These are phyloP conservation scores for Hypolimnas misippus DNA, from an alignment of 2,888 invertebrate genomes.

Conservation along the genomic window DNA sequence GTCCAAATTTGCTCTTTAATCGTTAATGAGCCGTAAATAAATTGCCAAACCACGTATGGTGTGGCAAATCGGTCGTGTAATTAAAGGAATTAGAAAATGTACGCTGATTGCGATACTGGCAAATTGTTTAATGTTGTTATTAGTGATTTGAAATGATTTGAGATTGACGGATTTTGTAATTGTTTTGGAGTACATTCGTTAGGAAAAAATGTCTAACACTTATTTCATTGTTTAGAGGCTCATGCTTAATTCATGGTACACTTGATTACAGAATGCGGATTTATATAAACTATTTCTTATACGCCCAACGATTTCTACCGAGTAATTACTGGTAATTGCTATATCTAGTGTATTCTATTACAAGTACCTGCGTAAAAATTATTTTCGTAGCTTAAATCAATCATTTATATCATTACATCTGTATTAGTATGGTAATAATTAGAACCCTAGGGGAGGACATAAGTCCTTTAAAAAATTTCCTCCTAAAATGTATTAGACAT, in stretches of 20 bases:
- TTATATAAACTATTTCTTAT: conserved; percentile 9
- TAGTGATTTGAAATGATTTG: conserved; percentile 8
- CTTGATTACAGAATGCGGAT: conserved; percentile 8
- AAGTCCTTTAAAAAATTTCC: too few species aligned
- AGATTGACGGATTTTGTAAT: conserved; percentile 3
- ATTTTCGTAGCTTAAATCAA: too few species aligned
- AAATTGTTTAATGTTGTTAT: conserved; percentile 29
- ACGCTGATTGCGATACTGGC: conserved; percentile 45
- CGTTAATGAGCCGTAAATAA: background rate
- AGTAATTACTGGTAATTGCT: conserved; percentile 11
- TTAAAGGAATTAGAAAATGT: conserved; percentile 54
- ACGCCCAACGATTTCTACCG: conserved; percentile 6
- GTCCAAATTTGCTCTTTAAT: conserved; percentile 17
- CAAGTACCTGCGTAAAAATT: background rate
- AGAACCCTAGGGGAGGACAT: too few species aligned
- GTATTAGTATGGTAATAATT: too few species aligned
- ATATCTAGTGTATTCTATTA: background rate
- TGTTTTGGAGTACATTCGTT: background rate
- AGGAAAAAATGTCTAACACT: background rate
- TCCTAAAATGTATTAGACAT: too few species aligned
- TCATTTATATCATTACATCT: background rate
- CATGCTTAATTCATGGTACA: conserved; percentile 2
- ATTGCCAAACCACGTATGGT: conserved; percentile 40
- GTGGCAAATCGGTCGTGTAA: conserved; percentile 51
- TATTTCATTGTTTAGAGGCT: background rate